Conservation (phyloP, 1,140 invertebrate species). For the Cydia strobilella region DNA sequence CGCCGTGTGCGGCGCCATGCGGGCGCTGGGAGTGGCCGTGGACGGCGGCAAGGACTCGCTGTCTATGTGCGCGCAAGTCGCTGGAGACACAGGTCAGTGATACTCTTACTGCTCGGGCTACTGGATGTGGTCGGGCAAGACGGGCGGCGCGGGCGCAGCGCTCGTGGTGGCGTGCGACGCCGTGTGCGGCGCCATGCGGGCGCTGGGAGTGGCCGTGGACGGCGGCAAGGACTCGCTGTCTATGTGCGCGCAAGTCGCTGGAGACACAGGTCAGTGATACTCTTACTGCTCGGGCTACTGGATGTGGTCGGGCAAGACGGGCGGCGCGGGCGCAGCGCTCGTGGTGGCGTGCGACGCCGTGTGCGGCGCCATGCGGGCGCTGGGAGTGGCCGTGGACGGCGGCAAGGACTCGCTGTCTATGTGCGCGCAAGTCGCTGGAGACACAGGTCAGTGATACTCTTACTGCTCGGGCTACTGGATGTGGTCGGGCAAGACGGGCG, state of each 20-base stretch:
- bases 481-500: constrained; percentile 97
- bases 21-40: constrained; percentile 92
- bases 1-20: constrained; percentile 94
- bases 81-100: constrained; percentile 68
- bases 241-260: constrained; percentile 94
- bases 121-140: constrained; percentile 99
- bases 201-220: constrained; percentile 95
- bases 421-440: constrained; percentile 90
- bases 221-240: constrained; percentile 99
- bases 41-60: constrained; percentile 99
- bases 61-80: constrained; percentile 96
- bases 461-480: constrained; percentile 99
- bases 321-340: constrained; percentile 93
- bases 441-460: constrained; percentile 57
- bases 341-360: constrained; percentile 94
- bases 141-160: constrained; percentile 93
- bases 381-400: constrained; percentile 97
- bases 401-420: constrained; percentile 99
- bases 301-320: constrained; percentile 99
- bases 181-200: constrained; percentile 92
- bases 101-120: too few relatives aligned
- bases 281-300: too few relatives aligned
- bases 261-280: constrained; percentile 61
- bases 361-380: constrained; percentile 90
- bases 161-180: constrained; percentile 93